Conservation (phyloP, 2,113 vertebrate genomes). For the Siniperca chuatsi region DNA sequence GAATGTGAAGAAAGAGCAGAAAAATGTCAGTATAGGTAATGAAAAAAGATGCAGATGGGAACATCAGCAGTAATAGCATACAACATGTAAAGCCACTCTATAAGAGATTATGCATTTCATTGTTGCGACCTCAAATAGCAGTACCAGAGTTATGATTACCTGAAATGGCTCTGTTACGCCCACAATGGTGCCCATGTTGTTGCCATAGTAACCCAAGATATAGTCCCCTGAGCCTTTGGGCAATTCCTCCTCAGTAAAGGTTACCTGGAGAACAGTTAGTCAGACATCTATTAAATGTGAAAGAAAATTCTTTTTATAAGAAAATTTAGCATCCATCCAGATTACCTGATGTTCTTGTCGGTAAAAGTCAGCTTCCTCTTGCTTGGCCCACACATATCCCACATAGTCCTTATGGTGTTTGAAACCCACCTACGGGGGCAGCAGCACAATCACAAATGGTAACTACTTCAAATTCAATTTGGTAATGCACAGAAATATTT, state of each 20-base stretch:
- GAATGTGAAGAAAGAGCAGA: not conserved
- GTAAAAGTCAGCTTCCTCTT: constrained; percentile 89
- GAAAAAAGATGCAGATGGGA: constrained; percentile 3
- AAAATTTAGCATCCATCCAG: not conserved
- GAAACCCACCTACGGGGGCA: constrained; percentile 91
- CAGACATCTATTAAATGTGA: constrained; percentile 48
- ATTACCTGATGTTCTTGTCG: constrained; percentile 85
- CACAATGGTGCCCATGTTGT: constrained; percentile 89
- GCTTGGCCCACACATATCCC: constrained; percentile 94
- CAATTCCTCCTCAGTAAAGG: constrained; percentile 91
- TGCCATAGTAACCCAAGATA: constrained; percentile 95
- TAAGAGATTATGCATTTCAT: not conserved
- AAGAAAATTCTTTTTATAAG: not conserved
- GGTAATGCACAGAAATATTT: not conserved
- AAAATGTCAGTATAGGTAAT: not conserved
- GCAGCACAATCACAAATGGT: not conserved
- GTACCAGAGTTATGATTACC: constrained; percentile 79
- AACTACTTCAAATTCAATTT: not conserved
- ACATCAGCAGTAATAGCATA: constrained; percentile 1
- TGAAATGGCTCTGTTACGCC: constrained; percentile 96
- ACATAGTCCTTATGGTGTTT: constrained; percentile 97
- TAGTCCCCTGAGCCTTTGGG: constrained; percentile 94
- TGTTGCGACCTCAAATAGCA: constrained; percentile 13
- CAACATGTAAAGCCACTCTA: not conserved
- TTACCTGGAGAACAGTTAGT: constrained; percentile 83